Base-by-base conservation (phyloP, 2,113 vertebrate species). In the Strigops habroptila region DNA sequence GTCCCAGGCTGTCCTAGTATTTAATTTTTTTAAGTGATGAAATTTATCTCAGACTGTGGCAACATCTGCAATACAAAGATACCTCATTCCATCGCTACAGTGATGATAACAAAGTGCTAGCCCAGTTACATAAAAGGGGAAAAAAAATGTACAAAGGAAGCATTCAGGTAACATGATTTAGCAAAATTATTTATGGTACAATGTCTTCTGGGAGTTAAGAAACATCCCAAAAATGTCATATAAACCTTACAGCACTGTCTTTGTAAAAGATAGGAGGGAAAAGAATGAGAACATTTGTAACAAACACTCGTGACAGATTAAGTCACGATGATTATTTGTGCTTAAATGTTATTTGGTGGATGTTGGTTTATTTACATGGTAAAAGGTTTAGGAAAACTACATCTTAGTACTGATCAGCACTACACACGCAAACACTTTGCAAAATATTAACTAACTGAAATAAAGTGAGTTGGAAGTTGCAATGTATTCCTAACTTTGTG, bases 361-460 rank as follows among this genome's bases (percentile, higher is more conserved):
- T 77, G 37, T 37, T 88, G 64, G 6, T 86, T 86, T 78, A 35
- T 81, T 84, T 84, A 81, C 18, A 39, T 30, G 3, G 22, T 52
- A 43, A 88, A 93, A 88, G 14, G 9, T n/a, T 76, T 33, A 69
- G 33, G 48, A 12, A 8, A 35, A 85, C 44, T 18, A 91, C 9
- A 93, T 96, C 91, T 88, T 39, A 27, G 55, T 55, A 80, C 43
- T 83, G 69, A 95, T 95, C 83, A 78, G 28, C 46, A 70, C 10
- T 35, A 74, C 28, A 79, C 9, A 95, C 15, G 18, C 10, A 9
- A 90, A 88, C 41, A 78, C 23, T 51, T 80, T 68, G 86, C 68
- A 86, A 94, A 96, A 92, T 25, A 92, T 95, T 96, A 96, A 94
- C 92, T 59, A 86, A 77, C 41, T 27, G 46, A 88, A 93, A 86